These are phyloP conservation scores for Melanogrammus aeglefinus DNA, from an alignment of 2,797 vertebrate genomes.

Conservation along the genomic window DNA sequence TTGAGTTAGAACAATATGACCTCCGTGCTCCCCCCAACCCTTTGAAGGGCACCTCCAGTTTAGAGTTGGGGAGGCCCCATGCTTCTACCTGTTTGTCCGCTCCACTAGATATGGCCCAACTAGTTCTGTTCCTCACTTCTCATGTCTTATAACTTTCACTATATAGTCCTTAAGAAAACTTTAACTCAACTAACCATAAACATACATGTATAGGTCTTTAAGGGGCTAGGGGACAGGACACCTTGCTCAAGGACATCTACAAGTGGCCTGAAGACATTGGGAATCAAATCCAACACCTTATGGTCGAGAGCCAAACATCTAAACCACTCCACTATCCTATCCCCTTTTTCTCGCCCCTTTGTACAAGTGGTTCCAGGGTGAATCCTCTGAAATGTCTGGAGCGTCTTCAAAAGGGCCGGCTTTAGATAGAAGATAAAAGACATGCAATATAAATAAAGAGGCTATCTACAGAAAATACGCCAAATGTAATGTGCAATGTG, in stretches of 20 bases:
- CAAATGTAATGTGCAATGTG: neutral
- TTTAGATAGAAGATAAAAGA: neutral
- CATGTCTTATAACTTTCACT: neutral
- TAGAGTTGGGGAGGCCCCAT: neutral
- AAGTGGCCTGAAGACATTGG: neutral
- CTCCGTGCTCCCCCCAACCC: neutral
- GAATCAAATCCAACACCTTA: neutral
- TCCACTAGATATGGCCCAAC: neutral
- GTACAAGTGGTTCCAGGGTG: neutral
- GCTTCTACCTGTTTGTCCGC: neutral
- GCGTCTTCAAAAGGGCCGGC: neutral
- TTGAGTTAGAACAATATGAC: conserved; percentile 4
- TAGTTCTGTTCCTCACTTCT: neutral
- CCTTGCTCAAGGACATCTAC: neutral
- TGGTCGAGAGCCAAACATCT: neutral
- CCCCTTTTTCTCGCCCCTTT: neutral
- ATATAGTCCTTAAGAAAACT: neutral
- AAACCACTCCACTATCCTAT: neutral
- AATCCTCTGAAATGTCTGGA: neutral
- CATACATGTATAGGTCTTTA: neutral
- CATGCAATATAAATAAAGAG: neutral
- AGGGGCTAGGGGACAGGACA: neutral
- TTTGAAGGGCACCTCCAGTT: neutral
- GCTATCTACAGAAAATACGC: neutral
- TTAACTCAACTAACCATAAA: neutral